These are phyloP conservation scores for Diaphora mendica DNA, from an alignment of 2,888 invertebrate genomes.

Conservation along the genomic window DNA sequence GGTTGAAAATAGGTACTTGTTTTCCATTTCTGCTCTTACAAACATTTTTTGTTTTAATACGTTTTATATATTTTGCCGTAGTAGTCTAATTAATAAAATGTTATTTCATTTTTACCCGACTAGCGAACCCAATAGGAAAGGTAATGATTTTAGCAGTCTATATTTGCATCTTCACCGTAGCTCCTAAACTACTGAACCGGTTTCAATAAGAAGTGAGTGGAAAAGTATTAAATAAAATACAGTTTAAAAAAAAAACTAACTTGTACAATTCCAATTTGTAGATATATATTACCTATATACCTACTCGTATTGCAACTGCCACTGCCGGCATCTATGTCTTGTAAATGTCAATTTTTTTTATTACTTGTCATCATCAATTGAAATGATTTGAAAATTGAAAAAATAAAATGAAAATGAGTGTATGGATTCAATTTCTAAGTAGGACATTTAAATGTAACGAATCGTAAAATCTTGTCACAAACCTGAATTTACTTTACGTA, in stretches of 20 bases:
- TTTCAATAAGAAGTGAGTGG: no score
- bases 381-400: neutral
- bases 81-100: neutral
- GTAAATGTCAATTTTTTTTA: neutral
- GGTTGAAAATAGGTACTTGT: neutral
- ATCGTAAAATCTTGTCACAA: neutral
- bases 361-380: neutral
- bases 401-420: no score
- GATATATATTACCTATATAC: no score
- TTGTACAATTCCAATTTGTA: neutral
- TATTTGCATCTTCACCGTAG: no score
- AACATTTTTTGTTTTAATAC: neutral
- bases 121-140: no score
- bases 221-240: no score
- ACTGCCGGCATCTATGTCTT: neutral
- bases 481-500: neutral
- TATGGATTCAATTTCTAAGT: no score
- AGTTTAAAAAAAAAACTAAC: no score
- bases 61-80: no score
- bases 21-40: neutral
- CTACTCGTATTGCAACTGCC: neutral
- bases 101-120: neutral
- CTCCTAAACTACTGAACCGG: neutral
- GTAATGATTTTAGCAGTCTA: no score
- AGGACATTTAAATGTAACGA: neutral